Evolutionary conservation across 2,797 vertebrate genomes (phyloP).

Genomic region (Eleutherodactylus coqui): DNA sequence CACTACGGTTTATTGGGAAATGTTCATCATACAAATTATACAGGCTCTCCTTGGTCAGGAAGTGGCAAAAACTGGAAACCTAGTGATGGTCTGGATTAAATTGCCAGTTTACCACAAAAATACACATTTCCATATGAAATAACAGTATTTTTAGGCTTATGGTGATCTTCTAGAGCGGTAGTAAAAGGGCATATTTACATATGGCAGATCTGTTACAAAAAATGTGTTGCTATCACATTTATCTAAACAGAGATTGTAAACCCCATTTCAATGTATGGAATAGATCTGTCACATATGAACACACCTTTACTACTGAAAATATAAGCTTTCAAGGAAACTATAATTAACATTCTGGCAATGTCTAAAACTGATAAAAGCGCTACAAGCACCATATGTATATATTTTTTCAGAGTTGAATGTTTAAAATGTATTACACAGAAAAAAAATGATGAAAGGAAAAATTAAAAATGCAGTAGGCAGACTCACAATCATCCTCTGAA

Average conservation of each 20-base stretch:
- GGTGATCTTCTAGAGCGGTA: background rate
- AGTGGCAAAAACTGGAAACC: background rate
- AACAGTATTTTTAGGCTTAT: background rate
- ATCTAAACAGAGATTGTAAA: background rate
- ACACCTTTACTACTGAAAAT: background rate
- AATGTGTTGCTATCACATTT: background rate
- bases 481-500: background rate
- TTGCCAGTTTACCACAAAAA: background rate
- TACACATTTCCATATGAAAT: background rate
- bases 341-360: background rate
- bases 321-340: background rate
- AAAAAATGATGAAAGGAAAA: background rate
- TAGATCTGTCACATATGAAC: background rate
- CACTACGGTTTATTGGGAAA: slow-evolving; percentile 25
- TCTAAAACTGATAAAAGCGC: background rate
- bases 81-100: background rate
- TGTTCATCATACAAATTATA: background rate
- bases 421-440: background rate
- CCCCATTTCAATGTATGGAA: background rate
- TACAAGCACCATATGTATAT: background rate
- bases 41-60: background rate
- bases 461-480: background rate
- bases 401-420: background rate
- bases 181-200: background rate
- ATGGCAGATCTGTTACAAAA: too few species aligned